A percentile compares a stretch with the other conserved stretches of the same genome.
Evolutionary conservation across 2,797 vertebrate genomes (phyloP).

Genomic region (Catostomus latipinnis): DNA sequence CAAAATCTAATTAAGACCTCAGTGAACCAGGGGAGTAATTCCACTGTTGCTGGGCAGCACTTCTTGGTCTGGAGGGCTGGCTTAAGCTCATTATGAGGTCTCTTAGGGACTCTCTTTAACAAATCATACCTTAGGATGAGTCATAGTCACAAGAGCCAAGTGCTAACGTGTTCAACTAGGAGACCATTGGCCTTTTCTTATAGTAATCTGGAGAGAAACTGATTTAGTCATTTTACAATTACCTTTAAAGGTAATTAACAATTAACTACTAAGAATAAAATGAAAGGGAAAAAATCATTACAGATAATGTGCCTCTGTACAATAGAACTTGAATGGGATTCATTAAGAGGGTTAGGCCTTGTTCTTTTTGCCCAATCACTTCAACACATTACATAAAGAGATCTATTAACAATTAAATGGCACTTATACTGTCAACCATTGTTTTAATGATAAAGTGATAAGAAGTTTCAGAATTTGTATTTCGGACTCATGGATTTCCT

Average conservation of each 20-base stretch:
- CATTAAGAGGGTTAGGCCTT: neutral
- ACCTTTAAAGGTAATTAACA: neutral
- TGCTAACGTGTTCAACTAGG: neutral
- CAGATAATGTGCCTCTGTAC: neutral
- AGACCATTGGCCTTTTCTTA: neutral
- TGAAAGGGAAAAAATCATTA: constrained; percentile 9
- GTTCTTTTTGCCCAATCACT: neutral
- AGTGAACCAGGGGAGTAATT: constrained; percentile 10
- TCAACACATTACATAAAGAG: neutral
- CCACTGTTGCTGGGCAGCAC: constrained; percentile 38
- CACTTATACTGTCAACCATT: constrained; percentile 4
- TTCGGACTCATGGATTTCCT: neutral
- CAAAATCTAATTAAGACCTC: constrained; percentile 43
- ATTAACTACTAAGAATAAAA: neutral
- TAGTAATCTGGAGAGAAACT: neutral
- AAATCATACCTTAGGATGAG: constrained; percentile 29
- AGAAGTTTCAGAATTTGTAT: constrained; percentile 5
- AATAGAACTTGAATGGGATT: constrained; percentile 4
- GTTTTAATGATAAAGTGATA: neutral
- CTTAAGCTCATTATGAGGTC: constrained; percentile 41
- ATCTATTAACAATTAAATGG: constrained; percentile 12
- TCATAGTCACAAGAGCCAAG: constrained; percentile 4
- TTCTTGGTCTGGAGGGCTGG: constrained; percentile 4
- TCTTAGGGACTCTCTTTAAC: constrained; percentile 26
- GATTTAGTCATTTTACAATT: constrained; percentile 21